phyloP scores from a whole-genome alignment of 2,797 vertebrate genomes.

The Lagorchestes hirsutus region DNA sequence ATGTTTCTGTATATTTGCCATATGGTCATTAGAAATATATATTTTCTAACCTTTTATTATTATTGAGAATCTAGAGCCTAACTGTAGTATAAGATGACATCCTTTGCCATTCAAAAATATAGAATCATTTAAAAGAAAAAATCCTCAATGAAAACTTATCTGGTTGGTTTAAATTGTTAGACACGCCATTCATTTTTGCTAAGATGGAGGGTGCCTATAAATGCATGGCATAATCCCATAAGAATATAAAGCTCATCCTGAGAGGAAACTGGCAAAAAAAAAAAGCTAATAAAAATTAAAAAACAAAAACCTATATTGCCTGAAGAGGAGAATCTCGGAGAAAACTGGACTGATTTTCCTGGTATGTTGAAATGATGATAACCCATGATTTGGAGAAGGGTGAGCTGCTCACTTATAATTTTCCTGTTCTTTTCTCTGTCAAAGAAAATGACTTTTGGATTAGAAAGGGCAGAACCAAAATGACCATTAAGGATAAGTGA shows the following conservation, averaged over 20 bases:
- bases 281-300: neutral
- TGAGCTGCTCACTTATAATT: neutral
- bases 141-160: neutral
- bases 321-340: neutral
- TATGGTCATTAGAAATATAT: neutral
- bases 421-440: neutral
- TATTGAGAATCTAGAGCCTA: neutral
- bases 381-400: neutral
- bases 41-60: neutral
- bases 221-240: neutral
- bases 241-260: neutral
- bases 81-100: neutral
- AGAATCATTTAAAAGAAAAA: neutral
- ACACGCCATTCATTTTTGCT: neutral
- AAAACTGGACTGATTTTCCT: neutral
- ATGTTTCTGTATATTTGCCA: neutral
- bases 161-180: neutral
- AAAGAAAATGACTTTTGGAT: neutral
- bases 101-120: neutral
- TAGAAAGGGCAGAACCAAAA: neutral
- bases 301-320: neutral
- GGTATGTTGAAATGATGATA: neutral
- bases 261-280: neutral
- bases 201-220: neutral
- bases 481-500: neutral